Evolutionary conservation across 2,797 vertebrate species (phyloP).

Genomic region (Lepus oiostolus): DNA sequence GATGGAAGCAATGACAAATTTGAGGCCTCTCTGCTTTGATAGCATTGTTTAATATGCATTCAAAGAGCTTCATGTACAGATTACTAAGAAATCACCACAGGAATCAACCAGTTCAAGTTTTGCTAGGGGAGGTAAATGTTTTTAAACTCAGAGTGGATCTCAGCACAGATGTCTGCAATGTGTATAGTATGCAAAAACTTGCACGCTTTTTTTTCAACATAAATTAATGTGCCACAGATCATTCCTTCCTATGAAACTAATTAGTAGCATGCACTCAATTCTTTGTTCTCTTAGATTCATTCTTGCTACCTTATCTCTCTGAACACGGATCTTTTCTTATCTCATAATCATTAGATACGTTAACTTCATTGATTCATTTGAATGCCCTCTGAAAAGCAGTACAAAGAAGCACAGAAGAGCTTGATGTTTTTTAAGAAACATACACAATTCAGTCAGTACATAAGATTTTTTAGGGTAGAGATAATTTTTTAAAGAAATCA

Average conservation of each 20-base stretch:
- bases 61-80: conserved; percentile 29
- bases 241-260: conserved; percentile 51
- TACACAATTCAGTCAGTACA: not conserved
- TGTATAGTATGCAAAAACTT: conserved; percentile 41
- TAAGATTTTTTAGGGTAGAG: not conserved
- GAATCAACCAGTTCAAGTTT: not conserved
- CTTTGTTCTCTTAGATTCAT: not conserved
- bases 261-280: conserved; percentile 61
- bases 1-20: conserved; percentile 47
- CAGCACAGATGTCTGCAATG: conserved; percentile 55
- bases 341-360: not conserved
- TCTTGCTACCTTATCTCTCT: conserved; percentile 44
- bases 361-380: conserved; percentile 63
- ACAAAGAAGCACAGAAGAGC: not conserved
- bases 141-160: conserved; percentile 1
- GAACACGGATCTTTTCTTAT: not conserved
- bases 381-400: conserved; percentile 47
- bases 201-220: conserved; percentile 41
- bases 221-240: conserved; percentile 3
- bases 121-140: not conserved
- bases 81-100: conserved; percentile 40
- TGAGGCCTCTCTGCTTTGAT: conserved; percentile 47
- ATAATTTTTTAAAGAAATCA: not conserved
- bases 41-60: conserved; percentile 51
- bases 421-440: not conserved